Evolutionary conservation across 2,113 vertebrate species (phyloP), one percentile per base, ranked within the genome.

Genomic region (Chroicocephalus ridibundus): DNA sequence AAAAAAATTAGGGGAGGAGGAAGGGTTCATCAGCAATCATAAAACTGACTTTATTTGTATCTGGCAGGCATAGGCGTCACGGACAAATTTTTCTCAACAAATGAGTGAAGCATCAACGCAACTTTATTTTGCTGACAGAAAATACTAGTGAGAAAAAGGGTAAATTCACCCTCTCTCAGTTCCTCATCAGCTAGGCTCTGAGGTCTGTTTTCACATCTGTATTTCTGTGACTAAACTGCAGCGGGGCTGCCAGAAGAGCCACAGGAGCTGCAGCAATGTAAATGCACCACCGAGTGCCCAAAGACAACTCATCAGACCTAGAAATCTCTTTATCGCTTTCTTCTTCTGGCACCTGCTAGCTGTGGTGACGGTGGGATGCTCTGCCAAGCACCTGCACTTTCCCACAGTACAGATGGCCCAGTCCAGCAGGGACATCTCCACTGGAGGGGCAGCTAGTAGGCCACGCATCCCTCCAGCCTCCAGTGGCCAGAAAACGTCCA

Each of bases 1-100:
- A 90, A 49, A 5, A 64, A 69, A 69, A 58, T 0, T n/a, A 13
- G 13, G 20, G n/a, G 9, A 29, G 44, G 15, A 27, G 7, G 9
- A 4, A 9, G 9, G 2, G 2, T 15, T 70, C 74, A 47, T 12
- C 1, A 1, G 5, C 61, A 71, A n/a, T 19, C 27, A 36, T 9
- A 74, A 81, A 89, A 64, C 38, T 36, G 55, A 24, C 3, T 82
- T 76, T 5, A 52, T 57, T 88, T 77, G 2, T 34, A 31, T 9
- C 51, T 88, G 52, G 22, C 66, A 68, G 51, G n/a, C 65, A 82
- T 1, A 88, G 61, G 22, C 51, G 49, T 15, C 55, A 49, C 20
- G 29, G 54, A 47, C 18, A 29, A 14, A 6, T 46, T 66, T 66
- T 75, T 27, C 36, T 69, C 36, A 55, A 17, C 17, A 83, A 46